Percentiles rank a stretch among this genome's conserved stretches.
These are phyloP conservation scores for Emys orbicularis DNA, from an alignment of 2,797 vertebrate genomes.

Conservation along the genomic window DNA sequence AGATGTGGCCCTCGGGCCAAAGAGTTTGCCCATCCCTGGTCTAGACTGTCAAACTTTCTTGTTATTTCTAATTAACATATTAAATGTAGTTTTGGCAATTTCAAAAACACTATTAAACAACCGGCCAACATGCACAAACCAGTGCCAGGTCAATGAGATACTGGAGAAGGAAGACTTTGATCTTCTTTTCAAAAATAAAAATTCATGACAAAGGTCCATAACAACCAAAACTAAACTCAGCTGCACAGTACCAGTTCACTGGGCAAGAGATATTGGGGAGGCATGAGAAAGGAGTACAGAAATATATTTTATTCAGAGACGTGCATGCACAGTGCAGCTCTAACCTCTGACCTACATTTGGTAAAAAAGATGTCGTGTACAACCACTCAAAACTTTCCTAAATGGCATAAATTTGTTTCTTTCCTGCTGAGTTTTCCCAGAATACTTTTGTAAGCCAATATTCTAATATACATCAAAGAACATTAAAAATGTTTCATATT, in stretches of 20 bases:
- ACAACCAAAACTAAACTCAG: rapidly evolving
- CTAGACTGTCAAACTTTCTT: rapidly evolving
- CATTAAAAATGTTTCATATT: slow-evolving; percentile 22
- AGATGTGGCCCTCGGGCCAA: too few species aligned
- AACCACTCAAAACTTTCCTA: not conserved
- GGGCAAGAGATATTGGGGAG: not conserved
- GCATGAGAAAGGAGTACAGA: not conserved
- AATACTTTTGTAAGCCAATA: not conserved
- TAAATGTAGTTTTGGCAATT: not conserved
- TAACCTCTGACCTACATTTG: not conserved
- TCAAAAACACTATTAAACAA: not conserved
- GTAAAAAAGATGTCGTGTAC: not conserved
- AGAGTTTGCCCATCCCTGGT: not conserved
- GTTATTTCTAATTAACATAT: not conserved
- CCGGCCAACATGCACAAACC: rapidly evolving
- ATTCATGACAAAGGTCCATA: not conserved
- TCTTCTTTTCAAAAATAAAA: not conserved
- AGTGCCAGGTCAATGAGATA: not conserved
- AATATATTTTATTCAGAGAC: not conserved
- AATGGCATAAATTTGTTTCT: not conserved
- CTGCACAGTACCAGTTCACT: not conserved
- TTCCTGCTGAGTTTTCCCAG: not conserved
- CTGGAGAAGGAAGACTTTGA: not conserved
- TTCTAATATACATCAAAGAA: not conserved
- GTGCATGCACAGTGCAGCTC: rapidly evolving